Evolutionary conservation across 2,113 vertebrate species (phyloP).

Genomic region (Emydocephalus ijimae): DNA sequence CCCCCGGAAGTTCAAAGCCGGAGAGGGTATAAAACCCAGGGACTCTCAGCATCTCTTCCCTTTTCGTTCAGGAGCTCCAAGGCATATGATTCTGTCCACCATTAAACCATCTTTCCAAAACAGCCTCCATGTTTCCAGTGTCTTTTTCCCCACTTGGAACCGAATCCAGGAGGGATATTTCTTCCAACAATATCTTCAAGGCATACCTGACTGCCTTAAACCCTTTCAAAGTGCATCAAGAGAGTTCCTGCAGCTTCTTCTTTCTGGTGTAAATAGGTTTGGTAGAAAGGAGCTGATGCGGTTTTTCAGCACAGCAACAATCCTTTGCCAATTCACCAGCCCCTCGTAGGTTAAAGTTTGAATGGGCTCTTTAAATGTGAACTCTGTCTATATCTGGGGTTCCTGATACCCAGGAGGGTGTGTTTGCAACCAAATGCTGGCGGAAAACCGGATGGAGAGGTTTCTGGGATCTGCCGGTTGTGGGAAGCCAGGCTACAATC

Average conservation of each 20-base stretch:
- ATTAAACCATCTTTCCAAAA: no score
- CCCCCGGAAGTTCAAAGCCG: no score
- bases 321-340: background rate
- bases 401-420: background rate
- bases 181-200: no score
- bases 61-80: no score
- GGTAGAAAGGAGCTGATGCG: background rate
- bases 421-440: background rate
- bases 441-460: background rate
- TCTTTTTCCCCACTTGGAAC: no score
- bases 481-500: background rate
- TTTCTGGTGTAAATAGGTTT: background rate
- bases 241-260: background rate
- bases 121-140: no score
- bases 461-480: background rate
- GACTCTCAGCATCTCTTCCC: no score
- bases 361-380: background rate
- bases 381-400: background rate
- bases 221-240: background rate
- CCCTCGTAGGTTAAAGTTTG: background rate
- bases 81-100: no score
- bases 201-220: background rate
- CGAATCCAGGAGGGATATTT: no score
- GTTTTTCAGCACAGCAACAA: background rate
- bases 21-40: no score